phyloP scores from a whole-genome alignment of 2,888 invertebrate species.

The Sycophila texana region DNA sequence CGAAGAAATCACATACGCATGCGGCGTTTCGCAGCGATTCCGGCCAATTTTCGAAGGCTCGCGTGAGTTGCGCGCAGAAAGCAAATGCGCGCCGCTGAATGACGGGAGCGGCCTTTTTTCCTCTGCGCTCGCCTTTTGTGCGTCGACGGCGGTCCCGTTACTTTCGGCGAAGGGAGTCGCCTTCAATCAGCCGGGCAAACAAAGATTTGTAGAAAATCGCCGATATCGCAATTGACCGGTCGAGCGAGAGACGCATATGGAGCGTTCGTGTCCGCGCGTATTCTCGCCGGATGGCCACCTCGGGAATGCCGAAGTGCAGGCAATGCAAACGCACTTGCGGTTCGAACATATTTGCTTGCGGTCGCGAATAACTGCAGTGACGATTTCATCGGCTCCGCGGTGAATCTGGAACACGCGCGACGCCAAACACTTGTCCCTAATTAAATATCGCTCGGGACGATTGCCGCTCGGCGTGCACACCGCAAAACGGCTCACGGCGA shows the following conservation, averaged over 20 bases:
- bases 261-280: neutral
- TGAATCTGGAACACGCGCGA: too few relatives aligned
- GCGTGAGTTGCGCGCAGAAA: too few relatives aligned
- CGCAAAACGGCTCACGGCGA: conserved; percentile 10
- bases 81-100: neutral
- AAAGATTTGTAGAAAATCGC: conserved; percentile 27
- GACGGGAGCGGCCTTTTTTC: neutral
- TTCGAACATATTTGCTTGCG: too few relatives aligned
- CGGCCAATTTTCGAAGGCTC: neutral
- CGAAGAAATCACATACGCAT: neutral
- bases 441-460: neutral
- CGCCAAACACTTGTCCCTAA: too few relatives aligned
- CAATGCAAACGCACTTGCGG: too few relatives aligned
- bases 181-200: neutral
- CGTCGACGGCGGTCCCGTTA: neutral
- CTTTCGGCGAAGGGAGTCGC: conserved; percentile 2
- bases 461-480: too few relatives aligned
- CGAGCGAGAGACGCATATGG: neutral
- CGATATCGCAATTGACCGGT: neutral
- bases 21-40: conserved; percentile 2
- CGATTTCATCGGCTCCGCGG: too few relatives aligned
- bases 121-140: neutral
- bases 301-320: neutral
- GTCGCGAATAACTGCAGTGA: too few relatives aligned
- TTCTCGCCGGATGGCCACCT: neutral